Base-by-base conservation (phyloP, 2,113 vertebrate species). In the Archocentrus centrarchus region DNA sequence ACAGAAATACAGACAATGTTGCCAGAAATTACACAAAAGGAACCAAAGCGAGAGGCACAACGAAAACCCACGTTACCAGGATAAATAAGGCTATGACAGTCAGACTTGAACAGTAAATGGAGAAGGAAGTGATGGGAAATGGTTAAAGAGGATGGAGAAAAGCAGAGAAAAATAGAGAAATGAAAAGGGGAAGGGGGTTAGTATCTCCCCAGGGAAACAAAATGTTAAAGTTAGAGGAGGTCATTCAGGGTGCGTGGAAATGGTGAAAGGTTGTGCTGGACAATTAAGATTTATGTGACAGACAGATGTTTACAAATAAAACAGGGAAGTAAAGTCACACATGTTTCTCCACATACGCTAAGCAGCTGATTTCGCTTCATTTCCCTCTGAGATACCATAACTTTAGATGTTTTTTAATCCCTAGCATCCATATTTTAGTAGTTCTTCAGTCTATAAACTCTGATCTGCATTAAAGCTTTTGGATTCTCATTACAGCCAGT, bases 221-320 rank as follows among this genome's bases (percentile, higher is more conserved):
- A 81, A 90, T 89, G 62, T 83, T 24, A 24, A 24, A 24, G 24
- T 24, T 24, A 24, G 24, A 78, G 61, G 73, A 86, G 85, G 86
- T 91, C 64, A 77, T 64, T 81, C 66, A 53, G 86, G 85, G 90
- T 93, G 13, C 75, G 44, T 80, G 64, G 47, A 90, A 90, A 87
- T 35, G 58, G 86, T 85, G 79, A 91, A 86, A 88, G 84, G 81
- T 82, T 22, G 11, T 41, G 53, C 64, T 61, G 11, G 55, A 75
- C 22, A 30, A 27, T 75, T 50, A 58, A 75, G 73, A 85, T 92
- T 91, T 75, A 89, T 76, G 81, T 80, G 66, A 75, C 62, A 68
- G 41, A 50, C 13, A 62, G 55, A 84, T 80, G 35, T 66, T 59
- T 39, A 63, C 37, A 58, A 37, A 11, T 37, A 13, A 80, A 86